Percentiles rank a stretch among this genome's conserved stretches.
phyloP scores from a whole-genome alignment of 37 sponge, comb jelly and placozoan species.

The Cliona cf. orientalis region DNA sequence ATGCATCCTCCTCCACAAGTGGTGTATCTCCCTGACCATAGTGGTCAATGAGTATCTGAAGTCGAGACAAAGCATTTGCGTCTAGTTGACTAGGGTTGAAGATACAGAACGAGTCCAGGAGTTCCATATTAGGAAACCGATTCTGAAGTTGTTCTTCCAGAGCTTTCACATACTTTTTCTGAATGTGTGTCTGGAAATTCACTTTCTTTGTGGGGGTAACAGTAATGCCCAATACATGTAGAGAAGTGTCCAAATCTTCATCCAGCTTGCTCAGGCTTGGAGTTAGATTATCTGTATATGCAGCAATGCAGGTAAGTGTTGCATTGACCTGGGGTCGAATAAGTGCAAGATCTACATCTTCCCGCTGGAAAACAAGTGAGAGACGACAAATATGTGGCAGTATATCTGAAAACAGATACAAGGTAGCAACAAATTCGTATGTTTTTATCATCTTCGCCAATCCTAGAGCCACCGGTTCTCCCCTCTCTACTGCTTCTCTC shows the following conservation, averaged over 20 bases:
- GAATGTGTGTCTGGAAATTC: neutral
- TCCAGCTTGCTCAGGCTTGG: neutral
- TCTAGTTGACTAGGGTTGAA: neutral
- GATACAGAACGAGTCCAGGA: too few relatives aligned
- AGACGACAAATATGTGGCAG: neutral
- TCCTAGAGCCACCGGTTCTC: neutral
- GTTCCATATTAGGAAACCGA: neutral
- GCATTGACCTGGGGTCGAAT: neutral
- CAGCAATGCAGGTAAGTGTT: neutral
- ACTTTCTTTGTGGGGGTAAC: neutral
- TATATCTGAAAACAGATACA: neutral
- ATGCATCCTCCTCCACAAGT: neutral
- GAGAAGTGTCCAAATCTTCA: neutral
- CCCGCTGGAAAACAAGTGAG: neutral
- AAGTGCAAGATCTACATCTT: neutral
- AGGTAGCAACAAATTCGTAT: neutral
- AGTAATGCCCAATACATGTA: neutral
- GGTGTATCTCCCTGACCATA: neutral
- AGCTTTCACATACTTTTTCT: neutral
- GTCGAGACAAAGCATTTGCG: neutral
- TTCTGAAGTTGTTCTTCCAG: neutral
- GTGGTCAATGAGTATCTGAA: neutral
- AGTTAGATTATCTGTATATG: neutral
- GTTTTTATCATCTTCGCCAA: neutral
- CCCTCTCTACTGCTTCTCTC: conserved; percentile 2